A percentile compares a stretch with the other conserved stretches of the same genome.
These are phyloP conservation scores for Pygocentrus nattereri DNA, from an alignment of 2,797 vertebrate genomes.

Conservation along the genomic window DNA sequence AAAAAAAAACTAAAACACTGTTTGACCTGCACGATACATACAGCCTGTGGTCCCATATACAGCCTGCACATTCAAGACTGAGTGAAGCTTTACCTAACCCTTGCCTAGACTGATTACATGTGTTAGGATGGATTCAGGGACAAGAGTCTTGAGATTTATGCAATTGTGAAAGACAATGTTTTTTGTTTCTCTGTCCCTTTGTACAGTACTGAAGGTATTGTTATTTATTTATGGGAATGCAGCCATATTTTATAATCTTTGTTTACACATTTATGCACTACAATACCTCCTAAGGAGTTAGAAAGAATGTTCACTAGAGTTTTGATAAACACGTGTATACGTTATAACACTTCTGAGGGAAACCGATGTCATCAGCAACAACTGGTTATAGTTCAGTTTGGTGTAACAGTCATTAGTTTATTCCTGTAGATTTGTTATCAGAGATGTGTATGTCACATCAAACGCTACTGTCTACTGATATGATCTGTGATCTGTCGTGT, in stretches of 20 bases:
- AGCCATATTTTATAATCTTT: constrained; percentile 56
- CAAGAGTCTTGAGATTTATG: constrained; percentile 77
- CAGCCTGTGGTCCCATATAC: constrained; percentile 1
- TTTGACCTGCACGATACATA: constrained; percentile 3
- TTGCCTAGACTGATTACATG: constrained; percentile 15
- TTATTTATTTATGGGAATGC: constrained; percentile 58
- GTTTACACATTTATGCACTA: constrained; percentile 61
- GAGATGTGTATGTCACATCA: constrained; percentile 4
- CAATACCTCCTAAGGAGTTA: constrained; percentile 52
- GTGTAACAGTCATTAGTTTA: constrained; percentile 18
- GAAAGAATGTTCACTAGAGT: constrained; percentile 39
- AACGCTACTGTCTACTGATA: constrained; percentile 1
- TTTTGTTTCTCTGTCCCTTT: constrained; percentile 51
- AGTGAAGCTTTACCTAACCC: constrained; percentile 54
- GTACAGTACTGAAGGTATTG: constrained; percentile 53
- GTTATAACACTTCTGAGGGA: constrained; percentile 13
- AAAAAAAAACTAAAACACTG: background rate
- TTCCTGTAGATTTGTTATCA: background rate
- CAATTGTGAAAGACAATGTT: constrained; percentile 72
- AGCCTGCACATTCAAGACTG: constrained; percentile 11
- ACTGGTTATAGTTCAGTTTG: constrained; percentile 15
- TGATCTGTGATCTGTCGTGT: constrained; percentile 61
- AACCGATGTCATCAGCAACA: constrained; percentile 7
- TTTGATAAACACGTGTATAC: constrained; percentile 30
- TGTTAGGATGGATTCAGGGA: constrained; percentile 76